phyloP scores from a whole-genome alignment of 2,888 invertebrate species.

The Steinernema scapterisci region DNA sequence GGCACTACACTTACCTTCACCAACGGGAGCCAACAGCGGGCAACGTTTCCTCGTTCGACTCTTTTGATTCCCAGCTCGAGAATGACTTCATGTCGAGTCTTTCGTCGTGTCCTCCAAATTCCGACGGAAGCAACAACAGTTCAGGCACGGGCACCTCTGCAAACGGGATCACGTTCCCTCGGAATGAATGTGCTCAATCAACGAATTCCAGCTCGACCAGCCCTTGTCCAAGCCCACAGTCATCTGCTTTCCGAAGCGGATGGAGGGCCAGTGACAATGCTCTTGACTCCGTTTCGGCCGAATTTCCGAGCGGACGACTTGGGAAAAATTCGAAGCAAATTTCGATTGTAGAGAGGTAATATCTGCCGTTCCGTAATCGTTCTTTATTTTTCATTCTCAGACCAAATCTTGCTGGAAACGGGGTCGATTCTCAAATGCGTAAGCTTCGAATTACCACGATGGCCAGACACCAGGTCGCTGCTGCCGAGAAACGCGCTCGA shows the following conservation, averaged over 20 bases:
- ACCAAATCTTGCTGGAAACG: constrained; percentile 33
- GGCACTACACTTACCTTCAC: neutral
- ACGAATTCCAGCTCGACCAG: constrained; percentile 35
- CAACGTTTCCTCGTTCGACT: constrained; percentile 58
- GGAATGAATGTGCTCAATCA: neutral
- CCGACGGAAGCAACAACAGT: constrained; percentile 36
- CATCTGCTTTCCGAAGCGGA: constrained; percentile 67
- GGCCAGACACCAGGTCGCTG: neutral
- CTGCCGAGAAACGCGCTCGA: constrained; percentile 32
- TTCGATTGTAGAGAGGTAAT: constrained; percentile 38
- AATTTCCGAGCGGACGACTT: constrained; percentile 50
- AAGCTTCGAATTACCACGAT: constrained; percentile 35
- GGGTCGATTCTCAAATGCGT: constrained; percentile 38
- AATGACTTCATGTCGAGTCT: constrained; percentile 68
- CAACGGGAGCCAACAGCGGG: neutral
- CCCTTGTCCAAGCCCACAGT: constrained; percentile 36
- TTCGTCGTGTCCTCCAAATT: constrained; percentile 50
- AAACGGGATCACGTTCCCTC: neutral
- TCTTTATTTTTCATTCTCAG: constrained; percentile 33
- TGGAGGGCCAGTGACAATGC: constrained; percentile 69
- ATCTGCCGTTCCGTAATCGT: neutral
- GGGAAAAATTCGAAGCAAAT: constrained; percentile 41
- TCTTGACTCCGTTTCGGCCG: constrained; percentile 44
- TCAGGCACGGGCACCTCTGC: neutral
- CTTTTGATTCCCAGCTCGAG: constrained; percentile 69